Base-by-base conservation (phyloP, 2,888 invertebrate species). In the Lathronympha strigana region DNA sequence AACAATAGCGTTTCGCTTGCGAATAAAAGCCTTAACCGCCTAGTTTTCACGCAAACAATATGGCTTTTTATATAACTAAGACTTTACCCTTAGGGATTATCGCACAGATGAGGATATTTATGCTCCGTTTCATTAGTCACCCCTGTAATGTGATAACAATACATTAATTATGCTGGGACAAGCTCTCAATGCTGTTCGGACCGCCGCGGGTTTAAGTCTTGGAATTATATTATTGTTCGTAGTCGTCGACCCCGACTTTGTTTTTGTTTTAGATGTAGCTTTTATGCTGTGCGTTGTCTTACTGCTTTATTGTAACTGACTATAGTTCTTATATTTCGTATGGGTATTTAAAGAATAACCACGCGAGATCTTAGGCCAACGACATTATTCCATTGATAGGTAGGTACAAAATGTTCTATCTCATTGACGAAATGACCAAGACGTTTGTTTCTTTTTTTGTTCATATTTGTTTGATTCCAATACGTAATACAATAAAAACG, bases 81-180 rank as follows among this genome's bases (percentile, higher is more conserved):
- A 28, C 69, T 71, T 75, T 74, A 73, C 72, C 69, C 63, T 67
- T 55, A 61, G 71, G 77, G 75, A 79, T 82, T 77, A 81, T 77
- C 74, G 64, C 73, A 23, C 23, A 53, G 70, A 72, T 71, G 73
- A 73, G 76, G 76, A 76, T 79, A 76, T 78, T 75, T 55, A 66
- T 55, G 78, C 76, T 72, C 75, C 72, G 77, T 79, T 83, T 83
- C 81, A 84, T 83, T 81, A 82, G 78, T 76, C 75, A 79, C 67
- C 70, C 68, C 60, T 67, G 75, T 81, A 79, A 78, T 79, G 80
- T 78, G 77, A 83, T 81, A 83, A 82, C 81, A 82, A 83, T 83
- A 81, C 76, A 81, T 82, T 67, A 67, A 67, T 67, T 81, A 79
- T 73, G 73, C 63, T 67, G 73, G 72, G 74, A 74, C 74, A 71